Base-by-base conservation (phyloP, 2,888 invertebrate species). In the Athalia rosae region DNA sequence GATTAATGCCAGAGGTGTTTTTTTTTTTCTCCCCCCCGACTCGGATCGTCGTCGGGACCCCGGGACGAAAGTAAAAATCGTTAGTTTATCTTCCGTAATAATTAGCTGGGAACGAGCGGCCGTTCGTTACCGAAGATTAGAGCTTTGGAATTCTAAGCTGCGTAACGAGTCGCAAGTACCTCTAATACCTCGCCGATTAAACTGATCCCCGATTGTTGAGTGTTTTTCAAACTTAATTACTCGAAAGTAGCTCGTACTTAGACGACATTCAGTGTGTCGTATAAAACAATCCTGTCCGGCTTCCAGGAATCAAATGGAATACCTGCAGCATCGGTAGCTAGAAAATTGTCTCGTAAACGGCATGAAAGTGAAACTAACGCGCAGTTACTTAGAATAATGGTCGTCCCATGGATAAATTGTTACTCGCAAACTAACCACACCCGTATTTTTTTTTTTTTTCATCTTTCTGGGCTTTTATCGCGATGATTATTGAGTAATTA, bases 311-410 rank as follows among this genome's bases (percentile, higher is more conserved):
- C 13, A 43, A 45, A 8, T 5, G 13, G 63, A 45, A 66, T 45
- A 66, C 56, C 58, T 53, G 76, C 9, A 76, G 74, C 62, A 76
- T 76, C 63, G 50, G 43, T 64, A 13, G 0, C 53, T 41, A 48
- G 4, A 28, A 50, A 76, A 9, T n/a, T n/a, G 28, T 73, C 53
- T 13, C 48, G 63, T 62, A 77, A 77, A 73, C 71, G 77, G 48
- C 77, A n/a, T 53, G 77, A 77, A 77, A 77, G 77, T 71, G 77
- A 77, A 77, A 77, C 69, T 62, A 15, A 59, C 48, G 50, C 53
- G 28, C 7, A 53, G 28, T 59, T 69, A 66, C 28, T 50, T 74
- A 48, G 74, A 74, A 74, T 62, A 74, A 62, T 74, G 41, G 47
- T 41, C 47, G 48, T 28, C 56, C 71, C 71, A 43, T 56, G 43